A percentile compares a stretch with the other conserved stretches of the same genome.
Evolutionary conservation across 92 coral and sea anemone genomes (phyloP).

Genomic region (Diadumene lineata): DNA sequence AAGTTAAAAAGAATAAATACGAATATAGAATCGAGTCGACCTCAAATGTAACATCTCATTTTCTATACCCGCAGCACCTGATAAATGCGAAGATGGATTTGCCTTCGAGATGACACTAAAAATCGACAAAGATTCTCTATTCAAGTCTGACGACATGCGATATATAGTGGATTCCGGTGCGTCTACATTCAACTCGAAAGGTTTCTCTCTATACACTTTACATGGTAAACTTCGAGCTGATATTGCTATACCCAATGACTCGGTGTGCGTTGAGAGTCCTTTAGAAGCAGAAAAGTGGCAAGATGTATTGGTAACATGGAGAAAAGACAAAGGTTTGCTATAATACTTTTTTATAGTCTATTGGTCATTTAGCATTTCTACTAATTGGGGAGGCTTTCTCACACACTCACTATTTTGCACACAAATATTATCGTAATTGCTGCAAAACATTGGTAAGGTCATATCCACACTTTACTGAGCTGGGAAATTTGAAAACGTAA

Average conservation of each 20-base stretch:
- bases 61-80: constrained; percentile 83
- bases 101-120: constrained; percentile 94
- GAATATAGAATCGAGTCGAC: too few species aligned
- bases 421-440: too few species aligned
- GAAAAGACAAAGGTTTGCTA: constrained; percentile 74
- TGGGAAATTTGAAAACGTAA: too few species aligned
- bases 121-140: constrained; percentile 61
- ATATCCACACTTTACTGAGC: too few species aligned
- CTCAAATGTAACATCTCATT: too few species aligned
- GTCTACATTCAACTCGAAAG: constrained; percentile 95
- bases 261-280: constrained; percentile 81
- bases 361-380: too few species aligned
- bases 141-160: constrained; percentile 62
- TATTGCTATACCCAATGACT: constrained; percentile 82
- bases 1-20: too few species aligned
- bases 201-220: constrained; percentile 82
- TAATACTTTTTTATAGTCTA: too few species aligned
- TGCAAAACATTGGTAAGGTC: too few species aligned
- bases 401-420: too few species aligned
- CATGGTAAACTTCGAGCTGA: constrained; percentile 90
- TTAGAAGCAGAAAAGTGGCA: constrained; percentile 79
- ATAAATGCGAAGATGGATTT: constrained; percentile 82
- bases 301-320: constrained; percentile 87
- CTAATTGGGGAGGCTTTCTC: too few species aligned
- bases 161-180: constrained; percentile 97